Percentiles rank a stretch among this genome's conserved stretches.
These are phyloP conservation scores for Fulmarus glacialis DNA, from an alignment of 2,113 vertebrate genomes.

Conservation along the genomic window DNA sequence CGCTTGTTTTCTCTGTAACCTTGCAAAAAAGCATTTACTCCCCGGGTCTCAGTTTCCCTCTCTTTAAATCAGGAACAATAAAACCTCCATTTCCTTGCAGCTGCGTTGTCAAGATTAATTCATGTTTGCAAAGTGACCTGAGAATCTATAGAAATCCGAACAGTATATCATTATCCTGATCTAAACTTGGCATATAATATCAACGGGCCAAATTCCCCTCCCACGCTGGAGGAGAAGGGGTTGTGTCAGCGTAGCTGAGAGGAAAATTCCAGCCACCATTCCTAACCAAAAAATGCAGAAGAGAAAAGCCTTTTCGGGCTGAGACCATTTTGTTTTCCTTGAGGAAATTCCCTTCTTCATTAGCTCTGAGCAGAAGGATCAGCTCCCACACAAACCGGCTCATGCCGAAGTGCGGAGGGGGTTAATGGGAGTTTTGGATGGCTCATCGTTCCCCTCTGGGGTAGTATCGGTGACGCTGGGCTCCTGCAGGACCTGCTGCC, in stretches of 20 bases:
- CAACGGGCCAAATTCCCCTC: constrained; percentile 36
- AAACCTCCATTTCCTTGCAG: constrained; percentile 4
- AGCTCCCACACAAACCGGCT: neutral
- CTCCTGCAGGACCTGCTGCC: neutral
- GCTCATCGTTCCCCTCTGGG: neutral
- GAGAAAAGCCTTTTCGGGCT: neutral
- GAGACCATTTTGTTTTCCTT: neutral
- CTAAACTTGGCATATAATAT: constrained; percentile 2
- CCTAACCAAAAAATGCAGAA: neutral
- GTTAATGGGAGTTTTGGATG: neutral
- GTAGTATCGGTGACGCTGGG: neutral
- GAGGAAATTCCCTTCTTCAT: neutral
- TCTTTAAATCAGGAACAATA: neutral
- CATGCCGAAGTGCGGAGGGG: accelerated
- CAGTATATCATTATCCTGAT: constrained; percentile 1
- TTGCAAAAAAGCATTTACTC: neutral
- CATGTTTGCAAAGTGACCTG: constrained; percentile 48
- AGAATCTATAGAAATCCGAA: constrained; percentile 19
- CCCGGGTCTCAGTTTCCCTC: neutral
- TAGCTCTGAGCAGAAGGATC: neutral
- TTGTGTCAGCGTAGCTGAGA: neutral
- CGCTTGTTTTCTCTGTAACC: neutral
- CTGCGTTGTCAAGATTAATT: constrained; percentile 26
- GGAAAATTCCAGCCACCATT: constrained; percentile 25
- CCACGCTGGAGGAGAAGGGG: neutral